A percentile compares a stretch with the other conserved stretches of the same genome.
Conservation (phyloP, 92 coral and sea anemone genomes). For the Montipora capitata region DNA sequence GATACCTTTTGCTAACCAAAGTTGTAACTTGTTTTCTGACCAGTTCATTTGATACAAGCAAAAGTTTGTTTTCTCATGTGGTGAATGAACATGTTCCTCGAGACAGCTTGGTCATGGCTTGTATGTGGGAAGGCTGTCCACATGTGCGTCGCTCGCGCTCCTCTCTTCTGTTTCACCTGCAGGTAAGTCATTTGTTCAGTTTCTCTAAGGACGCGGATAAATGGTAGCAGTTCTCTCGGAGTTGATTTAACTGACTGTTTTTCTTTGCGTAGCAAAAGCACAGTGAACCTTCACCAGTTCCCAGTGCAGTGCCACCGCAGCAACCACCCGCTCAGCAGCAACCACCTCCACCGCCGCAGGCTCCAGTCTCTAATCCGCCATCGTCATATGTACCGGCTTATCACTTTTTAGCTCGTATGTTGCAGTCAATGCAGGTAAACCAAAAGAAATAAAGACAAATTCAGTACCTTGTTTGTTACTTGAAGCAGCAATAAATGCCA, state of each 20-base stretch:
- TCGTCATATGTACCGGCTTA: conserved; percentile 81
- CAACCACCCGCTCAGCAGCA: conserved; percentile 40
- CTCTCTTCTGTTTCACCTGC: conserved; percentile 90
- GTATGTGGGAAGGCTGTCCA: conserved; percentile 98
- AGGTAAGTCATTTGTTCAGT: conserved; percentile 60
- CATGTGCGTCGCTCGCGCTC: conserved; percentile 98
- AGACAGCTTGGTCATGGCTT: conserved; percentile 88
- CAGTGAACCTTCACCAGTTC: conserved; percentile 79
- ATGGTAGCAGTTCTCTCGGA: neutral
- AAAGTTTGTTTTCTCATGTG: conserved; percentile 89
- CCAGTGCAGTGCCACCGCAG: conserved; percentile 53
- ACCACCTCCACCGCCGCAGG: conserved; percentile 67
- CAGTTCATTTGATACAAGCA: conserved; percentile 90
- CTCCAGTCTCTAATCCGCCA: conserved; percentile 61
- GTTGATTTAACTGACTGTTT: neutral
- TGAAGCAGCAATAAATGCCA: no score
- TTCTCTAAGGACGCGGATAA: neutral
- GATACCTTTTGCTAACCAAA: neutral
- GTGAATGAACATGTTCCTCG: conserved; percentile 91
- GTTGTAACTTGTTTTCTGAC: neutral
- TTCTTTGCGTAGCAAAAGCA: conserved; percentile 88
- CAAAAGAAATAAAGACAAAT: neutral
- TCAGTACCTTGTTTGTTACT: no score
- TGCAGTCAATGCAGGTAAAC: conserved; percentile 87
- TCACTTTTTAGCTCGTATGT: conserved; percentile 90